Base-by-base conservation (phyloP, 1,140 invertebrate genomes). In the Panagrolaimus sp. region DNA sequence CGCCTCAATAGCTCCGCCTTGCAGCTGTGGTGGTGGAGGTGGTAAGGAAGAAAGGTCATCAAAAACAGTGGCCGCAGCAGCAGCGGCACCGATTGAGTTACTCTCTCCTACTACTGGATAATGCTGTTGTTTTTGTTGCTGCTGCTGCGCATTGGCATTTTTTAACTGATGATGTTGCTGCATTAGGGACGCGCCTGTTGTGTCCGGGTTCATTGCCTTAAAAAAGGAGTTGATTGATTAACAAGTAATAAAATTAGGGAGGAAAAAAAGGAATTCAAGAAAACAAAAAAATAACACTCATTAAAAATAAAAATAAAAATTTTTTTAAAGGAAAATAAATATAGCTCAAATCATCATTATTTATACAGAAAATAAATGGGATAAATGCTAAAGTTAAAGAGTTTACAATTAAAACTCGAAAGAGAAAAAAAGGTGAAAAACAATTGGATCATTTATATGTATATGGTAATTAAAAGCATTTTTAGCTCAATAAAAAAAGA, bases 71-170 rank as follows among this genome's bases (percentile, higher is more conserved):
- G 51, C 51, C 14, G 51, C 27, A 16, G 51, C 51, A 27, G 51
- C 51, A 16, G 51, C 27, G 51, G 51, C 51, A 27, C 27, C 51
- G 51, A 57, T 57, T 57, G 51, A 57, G n/a, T 27, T 25, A 38
- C 31, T 38, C 31, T 38, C 31, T 38, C 31, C 31, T 57, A 25
- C 31, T 57, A 25, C 20, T 25, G 51, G 51, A 57, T 57, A 57
- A 57, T 57, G 51, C 20, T 57, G 51, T 57, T 25, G 51, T 27
- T 57, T 20, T 23, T 4, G 47, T 27, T 57, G 51, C 27, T 57
- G 51, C 51, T 57, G 51, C 51, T 57, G 51, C 51, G 51, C 51
- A 57, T 57, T 57, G 51, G 51, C 51, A 57, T 57, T 57, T 57
- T 57, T 38, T 38, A 38, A 38, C 31, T 38, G 31, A 38, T 38